Base-by-base conservation (phyloP, 2,888 invertebrate genomes). In the Mesorhabditis sp. region DNA sequence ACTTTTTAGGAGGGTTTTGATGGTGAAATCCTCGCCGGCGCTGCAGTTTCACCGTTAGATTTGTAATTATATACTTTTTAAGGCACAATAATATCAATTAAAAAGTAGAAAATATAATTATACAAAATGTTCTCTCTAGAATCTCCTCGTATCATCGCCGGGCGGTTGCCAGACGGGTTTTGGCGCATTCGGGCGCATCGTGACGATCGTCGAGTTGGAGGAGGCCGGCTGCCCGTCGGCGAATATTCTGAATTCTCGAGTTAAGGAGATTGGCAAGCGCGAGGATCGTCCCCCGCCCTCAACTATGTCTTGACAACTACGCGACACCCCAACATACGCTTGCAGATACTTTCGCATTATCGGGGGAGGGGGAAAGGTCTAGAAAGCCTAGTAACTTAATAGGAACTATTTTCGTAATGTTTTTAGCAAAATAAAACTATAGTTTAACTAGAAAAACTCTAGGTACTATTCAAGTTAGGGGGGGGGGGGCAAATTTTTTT, bases 201-300 rank as follows among this genome's bases (percentile, higher is more conserved):
- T 10, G 58, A 50, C 58, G 10, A 50, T n/a, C 58, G 58, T 50
- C 58, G 58, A 50, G 58, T 50, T 50, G 10, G 58, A 50, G n/a
- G 58, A 50, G 58, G 10, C 58, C 58, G 58, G 7, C n/a, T 50
- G 58, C 58, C 58, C 58, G 10, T 50, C 58, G 58, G 58, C n/a
- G 58, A 50, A 50, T 50, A 50, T 50, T n/a, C 58, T 50, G 58
- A n/a, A 50, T 13, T 50, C n/a, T 28, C 28, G 28, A 28, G 28
- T 28, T 28, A 28, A 28, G 28, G 28, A 28, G 28, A 1, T 28
- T 28, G 28, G 28, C 28, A 28, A 28, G 28, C 28, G 28, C 15
- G 5, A 62, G 62, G 62, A 28, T 15, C 62, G 28, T 4, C 7
- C 5, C 28, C 5, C 4, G 15, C 41, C 41, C 62, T 7, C 62